Percentiles rank a stretch among this genome's conserved stretches.
Evolutionary conservation across 2,888 invertebrate genomes (phyloP).

Genomic region (Prosopocoilus inquinatus): DNA sequence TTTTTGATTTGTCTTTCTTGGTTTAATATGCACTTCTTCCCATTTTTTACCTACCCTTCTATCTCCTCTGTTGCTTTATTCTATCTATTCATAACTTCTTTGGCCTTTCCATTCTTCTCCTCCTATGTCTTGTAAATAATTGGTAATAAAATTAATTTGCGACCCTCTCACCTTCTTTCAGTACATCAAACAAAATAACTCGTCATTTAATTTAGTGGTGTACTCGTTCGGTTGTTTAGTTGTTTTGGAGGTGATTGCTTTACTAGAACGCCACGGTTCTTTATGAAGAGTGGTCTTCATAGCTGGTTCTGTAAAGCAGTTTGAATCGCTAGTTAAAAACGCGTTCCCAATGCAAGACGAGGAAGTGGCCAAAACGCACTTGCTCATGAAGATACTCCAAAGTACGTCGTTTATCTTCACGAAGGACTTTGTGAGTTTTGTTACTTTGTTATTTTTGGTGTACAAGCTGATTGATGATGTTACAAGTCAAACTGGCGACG

Average conservation of each 20-base stretch:
- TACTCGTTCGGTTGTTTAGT: constrained; percentile 84
- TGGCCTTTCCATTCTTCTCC: too few species aligned
- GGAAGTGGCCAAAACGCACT: constrained; percentile 53
- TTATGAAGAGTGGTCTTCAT: constrained; percentile 66
- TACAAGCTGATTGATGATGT: background rate
- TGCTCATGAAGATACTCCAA: constrained; percentile 42
- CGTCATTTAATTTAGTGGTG: constrained; percentile 71
- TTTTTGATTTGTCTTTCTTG: too few species aligned
- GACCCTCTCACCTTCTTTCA: background rate
- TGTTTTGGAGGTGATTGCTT: constrained; percentile 70
- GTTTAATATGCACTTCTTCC: too few species aligned
- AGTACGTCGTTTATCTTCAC: too few species aligned
- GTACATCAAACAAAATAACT: background rate
- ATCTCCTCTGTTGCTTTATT: too few species aligned
- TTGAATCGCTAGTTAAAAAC: constrained; percentile 54
- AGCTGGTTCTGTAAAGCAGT: constrained; percentile 73
- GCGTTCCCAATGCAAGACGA: constrained; percentile 51
- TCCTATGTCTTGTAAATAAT: too few species aligned
- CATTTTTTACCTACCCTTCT: too few species aligned
- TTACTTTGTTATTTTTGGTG: background rate
- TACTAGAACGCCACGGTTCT: constrained; percentile 62
- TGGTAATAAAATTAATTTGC: too few species aligned
- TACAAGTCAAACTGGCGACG: background rate
- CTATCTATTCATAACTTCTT: too few species aligned
- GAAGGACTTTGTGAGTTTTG: too few species aligned